phyloP scores from a whole-genome alignment of 2,113 vertebrate genomes.

The Emydocephalus ijimae region DNA sequence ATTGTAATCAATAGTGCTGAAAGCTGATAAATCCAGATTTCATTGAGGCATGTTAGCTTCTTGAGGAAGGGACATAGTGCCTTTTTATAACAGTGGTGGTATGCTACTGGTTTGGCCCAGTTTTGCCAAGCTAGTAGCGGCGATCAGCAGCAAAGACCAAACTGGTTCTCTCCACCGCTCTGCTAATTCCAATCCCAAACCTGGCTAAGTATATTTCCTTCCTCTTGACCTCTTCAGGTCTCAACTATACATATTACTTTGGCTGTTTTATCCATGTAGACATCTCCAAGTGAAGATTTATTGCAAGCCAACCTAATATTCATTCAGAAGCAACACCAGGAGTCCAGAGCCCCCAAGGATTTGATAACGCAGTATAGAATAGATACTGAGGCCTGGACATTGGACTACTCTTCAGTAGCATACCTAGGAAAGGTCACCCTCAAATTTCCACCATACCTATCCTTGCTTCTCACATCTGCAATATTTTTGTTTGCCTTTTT shows the following conservation, averaged over 20 bases:
- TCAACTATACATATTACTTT: not conserved
- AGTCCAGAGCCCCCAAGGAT: not conserved
- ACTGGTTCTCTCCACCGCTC: no score
- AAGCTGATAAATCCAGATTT: not conserved
- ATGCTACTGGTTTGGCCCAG: no score
- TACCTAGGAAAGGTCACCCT: not conserved
- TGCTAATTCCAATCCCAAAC: not conserved
- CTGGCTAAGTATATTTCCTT: not conserved
- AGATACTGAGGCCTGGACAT: not conserved
- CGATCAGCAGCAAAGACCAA: no score
- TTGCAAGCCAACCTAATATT: not conserved
- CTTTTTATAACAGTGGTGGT: not conserved
- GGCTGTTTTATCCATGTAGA: not conserved
- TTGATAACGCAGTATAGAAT: not conserved
- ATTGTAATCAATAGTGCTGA: not conserved
- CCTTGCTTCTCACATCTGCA: not conserved
- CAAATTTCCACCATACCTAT: not conserved
- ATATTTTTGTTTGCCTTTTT: not conserved
- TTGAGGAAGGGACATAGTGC: not conserved
- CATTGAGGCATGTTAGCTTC: not conserved
- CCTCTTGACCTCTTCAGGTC: not conserved
- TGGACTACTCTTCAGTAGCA: not conserved
- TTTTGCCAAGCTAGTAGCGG: no score
- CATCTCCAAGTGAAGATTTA: not conserved
- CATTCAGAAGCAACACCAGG: not conserved